Percentiles rank a stretch among this genome's conserved stretches.
These are phyloP conservation scores for Mantis religiosa DNA, from an alignment of 2,888 invertebrate species.

Conservation along the genomic window DNA sequence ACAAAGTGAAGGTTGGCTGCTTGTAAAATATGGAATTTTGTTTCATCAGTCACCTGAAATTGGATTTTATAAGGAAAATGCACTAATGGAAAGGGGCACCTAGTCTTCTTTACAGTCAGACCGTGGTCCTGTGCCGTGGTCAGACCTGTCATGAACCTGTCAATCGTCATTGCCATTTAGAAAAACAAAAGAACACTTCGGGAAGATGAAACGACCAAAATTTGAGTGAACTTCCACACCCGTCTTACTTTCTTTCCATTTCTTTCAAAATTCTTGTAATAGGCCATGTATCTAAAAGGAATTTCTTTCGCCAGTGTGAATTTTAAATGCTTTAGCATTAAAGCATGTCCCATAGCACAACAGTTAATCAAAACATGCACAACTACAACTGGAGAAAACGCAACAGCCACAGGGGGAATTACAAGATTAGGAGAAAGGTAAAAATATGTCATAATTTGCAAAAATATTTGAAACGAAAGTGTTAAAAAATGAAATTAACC, in stretches of 20 bases:
- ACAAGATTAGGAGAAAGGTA: not conserved
- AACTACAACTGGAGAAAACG: not conserved
- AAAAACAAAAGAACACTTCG: not conserved
- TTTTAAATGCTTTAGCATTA: not conserved
- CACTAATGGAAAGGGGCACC: not conserved
- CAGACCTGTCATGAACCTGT: too few species aligned
- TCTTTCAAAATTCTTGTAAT: not conserved
- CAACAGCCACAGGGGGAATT: not conserved
- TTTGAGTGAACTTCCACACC: not conserved
- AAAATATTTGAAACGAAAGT: too few species aligned
- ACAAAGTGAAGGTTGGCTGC: not conserved
- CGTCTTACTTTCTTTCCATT: not conserved
- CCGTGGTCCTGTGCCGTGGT: too few species aligned
- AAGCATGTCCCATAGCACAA: not conserved
- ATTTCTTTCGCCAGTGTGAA: not conserved
- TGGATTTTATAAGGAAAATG: not conserved
- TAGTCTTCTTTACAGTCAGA: not conserved
- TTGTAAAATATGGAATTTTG: not conserved
- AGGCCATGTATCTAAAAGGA: not conserved
- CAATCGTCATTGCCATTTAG: not conserved
- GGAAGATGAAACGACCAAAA: not conserved
- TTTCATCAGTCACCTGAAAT: not conserved
- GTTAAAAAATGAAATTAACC: too few species aligned
- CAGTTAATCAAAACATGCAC: not conserved
- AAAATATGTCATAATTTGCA: not conserved